These are phyloP conservation scores for Megaceryle torquata DNA, from an alignment of 2,113 vertebrate species.

Conservation along the genomic window DNA sequence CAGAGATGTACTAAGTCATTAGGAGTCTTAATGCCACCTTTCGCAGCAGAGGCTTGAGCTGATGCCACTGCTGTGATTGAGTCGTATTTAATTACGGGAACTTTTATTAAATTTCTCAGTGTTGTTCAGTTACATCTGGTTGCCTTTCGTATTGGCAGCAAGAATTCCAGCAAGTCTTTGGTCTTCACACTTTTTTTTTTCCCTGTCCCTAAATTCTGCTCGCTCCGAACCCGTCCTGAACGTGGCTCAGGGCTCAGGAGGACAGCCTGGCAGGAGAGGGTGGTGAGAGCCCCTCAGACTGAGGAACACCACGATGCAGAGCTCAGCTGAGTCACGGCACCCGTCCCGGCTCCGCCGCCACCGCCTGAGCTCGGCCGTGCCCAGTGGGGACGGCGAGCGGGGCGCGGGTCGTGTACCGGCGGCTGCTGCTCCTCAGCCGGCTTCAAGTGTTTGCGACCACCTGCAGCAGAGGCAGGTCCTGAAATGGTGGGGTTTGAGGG, in stretches of 20 bases:
- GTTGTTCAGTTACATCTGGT: neutral
- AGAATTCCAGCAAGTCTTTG: neutral
- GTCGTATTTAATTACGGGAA: conserved; percentile 11
- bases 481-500: neutral
- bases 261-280: neutral
- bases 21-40: conserved; percentile 26
- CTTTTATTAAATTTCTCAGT: neutral
- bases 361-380: too few species aligned
- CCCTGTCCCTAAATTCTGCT: neutral
- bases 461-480: too few species aligned
- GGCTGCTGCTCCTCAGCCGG: neutral
- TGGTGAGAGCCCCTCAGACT: fast-evolving
- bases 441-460: too few species aligned
- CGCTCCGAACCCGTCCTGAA: neutral
- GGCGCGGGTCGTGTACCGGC: too few species aligned
- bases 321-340: neutral
- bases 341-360: neutral
- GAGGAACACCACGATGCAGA: neutral
- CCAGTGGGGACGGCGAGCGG: too few species aligned
- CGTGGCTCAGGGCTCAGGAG: neutral
- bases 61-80: neutral
- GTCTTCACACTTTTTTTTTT: neutral
- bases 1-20: neutral
- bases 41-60: neutral
- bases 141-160: neutral